Evolutionary conservation across 2,888 invertebrate species (phyloP), one percentile per base, ranked within the genome.

Genomic region (Meteorus cinctellus): DNA sequence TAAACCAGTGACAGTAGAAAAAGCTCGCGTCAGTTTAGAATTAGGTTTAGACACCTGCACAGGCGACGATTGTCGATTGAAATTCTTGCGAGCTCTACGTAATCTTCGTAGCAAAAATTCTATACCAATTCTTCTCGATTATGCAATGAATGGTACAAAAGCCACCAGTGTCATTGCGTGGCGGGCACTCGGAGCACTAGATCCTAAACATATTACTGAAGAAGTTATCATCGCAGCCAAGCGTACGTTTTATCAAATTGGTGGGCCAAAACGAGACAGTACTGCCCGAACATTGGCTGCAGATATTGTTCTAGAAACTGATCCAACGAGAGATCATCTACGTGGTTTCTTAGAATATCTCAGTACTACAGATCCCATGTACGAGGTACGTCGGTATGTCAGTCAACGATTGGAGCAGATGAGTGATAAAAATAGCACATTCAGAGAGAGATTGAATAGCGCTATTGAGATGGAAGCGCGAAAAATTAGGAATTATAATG

Each of bases 221-320:
- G 83, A 89, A 4, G 90, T 93, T 31, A 89, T 92, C 48, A 87
- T 84, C 70, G 84, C 87, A 0, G 92, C 93, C 0, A 87, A 90
- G n/a, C 90, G 89, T 69, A 91, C 94, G 1, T 93, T 94, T 82
- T 93, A 92, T 81, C 93, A 94, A 86, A 84, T 91, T 1, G 90
- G 90, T 24, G 91, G 90, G 31, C 82, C 85, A 0, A 90, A 89
- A 77, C 91, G 90, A 65, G 93, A 93, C 84, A 94, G 94, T 41
- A 95, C 94, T 79, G 92, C 94, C 0, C 91, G 96, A 82, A 93
- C 94, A 0, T 82, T 94, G 71, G 94, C 96, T 0, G 86, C 94
- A n/a, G 94, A 95, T 82, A 90, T 95, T 10, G 87, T 96, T 16
- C 89, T 96, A 4, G 91, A 92, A 72, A 90, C 92, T 71, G 88